Conservation (phyloP, 1,140 invertebrate species). For the silkworm (Bombyx mori) region DNA sequence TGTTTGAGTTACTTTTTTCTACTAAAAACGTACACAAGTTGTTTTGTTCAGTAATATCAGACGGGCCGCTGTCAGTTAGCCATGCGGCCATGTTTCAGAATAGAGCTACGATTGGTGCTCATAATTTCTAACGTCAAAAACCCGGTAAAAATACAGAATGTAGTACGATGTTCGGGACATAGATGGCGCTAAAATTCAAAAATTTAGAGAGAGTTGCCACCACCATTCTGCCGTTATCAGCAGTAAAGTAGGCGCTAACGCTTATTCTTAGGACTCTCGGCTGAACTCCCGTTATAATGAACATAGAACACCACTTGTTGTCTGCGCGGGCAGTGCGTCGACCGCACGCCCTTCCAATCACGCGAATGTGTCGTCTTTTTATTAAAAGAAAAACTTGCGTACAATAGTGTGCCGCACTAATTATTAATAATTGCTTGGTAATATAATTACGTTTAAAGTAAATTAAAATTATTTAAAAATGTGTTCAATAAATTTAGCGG, state of each 20-base stretch:
- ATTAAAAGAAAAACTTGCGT: constrained; percentile 50
- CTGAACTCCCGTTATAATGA: constrained; percentile 68
- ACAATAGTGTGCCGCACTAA: constrained; percentile 43
- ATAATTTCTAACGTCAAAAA: neutral
- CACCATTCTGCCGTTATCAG: constrained; percentile 5
- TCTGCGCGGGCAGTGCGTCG: constrained; percentile 66
- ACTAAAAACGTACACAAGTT: constrained; percentile 21
- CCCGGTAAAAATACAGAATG: constrained; percentile 3
- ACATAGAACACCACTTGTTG: constrained; percentile 50
- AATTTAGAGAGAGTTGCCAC: constrained; percentile 22
- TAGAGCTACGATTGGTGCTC: constrained; percentile 4
- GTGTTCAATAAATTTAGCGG: constrained; percentile 42
- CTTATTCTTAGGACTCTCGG: constrained; percentile 47
- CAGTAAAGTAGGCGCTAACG: constrained; percentile 39
- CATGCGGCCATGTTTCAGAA: constrained; percentile 52
- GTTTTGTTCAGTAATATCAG: constrained; percentile 27
- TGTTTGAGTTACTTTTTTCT: constrained; percentile 15
- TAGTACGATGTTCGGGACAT: constrained; percentile 1
- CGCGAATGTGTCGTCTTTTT: constrained; percentile 62
- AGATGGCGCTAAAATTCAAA: constrained; percentile 32
- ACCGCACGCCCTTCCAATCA: constrained; percentile 62
- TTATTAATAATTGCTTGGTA: constrained; percentile 27
- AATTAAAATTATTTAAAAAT: constrained; percentile 28
- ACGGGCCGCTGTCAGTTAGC: constrained; percentile 38
- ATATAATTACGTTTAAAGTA: constrained; percentile 28